Conservation (phyloP, 2,888 invertebrate genomes). For the Folsomia candida region DNA sequence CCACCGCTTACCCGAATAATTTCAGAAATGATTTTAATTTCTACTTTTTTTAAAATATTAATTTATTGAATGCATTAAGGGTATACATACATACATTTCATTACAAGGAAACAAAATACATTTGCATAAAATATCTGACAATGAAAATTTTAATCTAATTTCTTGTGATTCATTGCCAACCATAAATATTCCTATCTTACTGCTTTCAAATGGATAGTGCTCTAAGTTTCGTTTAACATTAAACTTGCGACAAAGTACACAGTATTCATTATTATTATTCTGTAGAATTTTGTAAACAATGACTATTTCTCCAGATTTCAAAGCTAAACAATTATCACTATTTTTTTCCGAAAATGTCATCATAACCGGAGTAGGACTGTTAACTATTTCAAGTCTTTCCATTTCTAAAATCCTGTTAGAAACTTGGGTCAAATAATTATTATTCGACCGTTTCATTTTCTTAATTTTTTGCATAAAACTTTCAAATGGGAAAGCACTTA, state of each 20-base stretch:
- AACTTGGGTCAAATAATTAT: not conserved
- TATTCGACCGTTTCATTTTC: slow-evolving; percentile 1
- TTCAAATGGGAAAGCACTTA: slow-evolving; percentile 53
- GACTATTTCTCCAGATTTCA: not conserved
- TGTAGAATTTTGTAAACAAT: not conserved
- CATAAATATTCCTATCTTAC: not conserved
- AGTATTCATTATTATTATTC: not conserved
- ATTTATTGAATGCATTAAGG: not conserved
- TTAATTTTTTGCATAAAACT: slow-evolving; percentile 51
- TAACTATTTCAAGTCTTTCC: not conserved
- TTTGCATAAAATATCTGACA: not conserved
- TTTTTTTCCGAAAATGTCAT: not conserved
- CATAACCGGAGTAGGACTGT: not conserved
- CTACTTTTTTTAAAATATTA: not conserved
- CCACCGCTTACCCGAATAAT: not conserved
- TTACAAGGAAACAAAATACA: not conserved
- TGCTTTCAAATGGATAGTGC: not conserved
- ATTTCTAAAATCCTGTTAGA: not conserved
- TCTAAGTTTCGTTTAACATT: not conserved
- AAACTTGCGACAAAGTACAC: not conserved
- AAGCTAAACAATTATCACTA: not conserved
- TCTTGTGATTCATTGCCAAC: not conserved
- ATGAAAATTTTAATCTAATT: not conserved
- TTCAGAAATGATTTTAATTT: not conserved
- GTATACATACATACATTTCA: not conserved